A percentile compares a stretch with the other conserved stretches of the same genome.
These are phyloP conservation scores for Luperina testacea DNA, from an alignment of 2,888 invertebrate species.

Conservation along the genomic window DNA sequence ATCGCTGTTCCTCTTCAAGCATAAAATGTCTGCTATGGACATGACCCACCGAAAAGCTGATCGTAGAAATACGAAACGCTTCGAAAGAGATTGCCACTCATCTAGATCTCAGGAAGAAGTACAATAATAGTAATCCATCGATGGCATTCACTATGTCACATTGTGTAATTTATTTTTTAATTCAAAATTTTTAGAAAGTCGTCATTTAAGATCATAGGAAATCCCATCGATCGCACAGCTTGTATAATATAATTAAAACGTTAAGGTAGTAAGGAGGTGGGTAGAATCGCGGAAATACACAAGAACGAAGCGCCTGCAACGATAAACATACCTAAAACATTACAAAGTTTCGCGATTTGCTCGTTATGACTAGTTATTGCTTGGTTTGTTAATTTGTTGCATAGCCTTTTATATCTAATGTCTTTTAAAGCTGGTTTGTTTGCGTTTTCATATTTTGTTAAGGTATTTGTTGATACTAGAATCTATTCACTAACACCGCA, in stretches of 20 bases:
- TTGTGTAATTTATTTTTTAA: neutral
- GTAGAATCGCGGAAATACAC: neutral
- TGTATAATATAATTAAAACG: neutral
- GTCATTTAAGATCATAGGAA: no score
- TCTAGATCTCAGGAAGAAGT: neutral
- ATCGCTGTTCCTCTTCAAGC: neutral
- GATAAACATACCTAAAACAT: constrained; percentile 14
- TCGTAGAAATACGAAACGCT: neutral
- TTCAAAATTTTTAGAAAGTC: neutral
- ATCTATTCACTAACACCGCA: neutral
- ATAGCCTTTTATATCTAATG: constrained; percentile 19
- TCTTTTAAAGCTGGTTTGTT: neutral
- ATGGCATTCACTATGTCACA: no score
- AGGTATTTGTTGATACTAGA: neutral
- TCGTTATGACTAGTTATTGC: neutral
- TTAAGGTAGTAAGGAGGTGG: neutral
- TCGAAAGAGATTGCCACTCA: neutral
- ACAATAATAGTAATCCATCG: neutral
- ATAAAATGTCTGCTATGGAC: neutral
- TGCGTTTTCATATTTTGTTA: neutral
- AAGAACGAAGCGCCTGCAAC: constrained; percentile 10
- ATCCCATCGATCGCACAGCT: no score
- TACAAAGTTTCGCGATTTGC: constrained; percentile 5
- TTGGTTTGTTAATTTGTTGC: constrained; percentile 18
- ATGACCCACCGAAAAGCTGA: neutral